Conservation (phyloP, 2,888 invertebrate species). For the Drosophila meridiana region DNA sequence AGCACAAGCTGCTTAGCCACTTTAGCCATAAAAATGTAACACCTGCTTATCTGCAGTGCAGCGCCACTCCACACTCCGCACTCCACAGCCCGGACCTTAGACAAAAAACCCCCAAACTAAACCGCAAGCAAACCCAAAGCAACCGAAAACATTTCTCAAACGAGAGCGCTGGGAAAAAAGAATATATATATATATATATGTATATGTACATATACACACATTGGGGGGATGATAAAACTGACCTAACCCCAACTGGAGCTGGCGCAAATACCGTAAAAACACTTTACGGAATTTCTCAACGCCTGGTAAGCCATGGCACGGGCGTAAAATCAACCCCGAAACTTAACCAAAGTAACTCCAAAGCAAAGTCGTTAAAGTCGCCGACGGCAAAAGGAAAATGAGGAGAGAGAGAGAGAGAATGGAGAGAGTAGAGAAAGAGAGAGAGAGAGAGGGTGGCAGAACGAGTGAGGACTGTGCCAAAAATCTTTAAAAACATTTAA, state of each 20-base stretch:
- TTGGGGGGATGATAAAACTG: constrained; percentile 52
- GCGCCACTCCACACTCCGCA: constrained; percentile 12
- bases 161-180: constrained; percentile 20
- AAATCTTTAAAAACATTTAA: constrained; percentile 79
- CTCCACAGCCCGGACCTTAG: constrained; percentile 5
- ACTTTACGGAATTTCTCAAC: constrained; percentile 82
- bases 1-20: constrained; percentile 72
- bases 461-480: constrained; percentile 9
- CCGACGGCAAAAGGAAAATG: constrained; percentile 64
- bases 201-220: neutral
- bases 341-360: constrained; percentile 47
- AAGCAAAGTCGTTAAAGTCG: constrained; percentile 67
- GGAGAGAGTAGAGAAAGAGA: neutral
- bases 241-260: constrained; percentile 63
- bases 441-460: neutral
- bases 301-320: constrained; percentile 75
- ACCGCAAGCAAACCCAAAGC: constrained; percentile 70
- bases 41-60: constrained; percentile 73
- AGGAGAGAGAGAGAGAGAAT: neutral
- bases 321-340: constrained; percentile 78
- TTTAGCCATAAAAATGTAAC: constrained; percentile 75
- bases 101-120: constrained; percentile 29
- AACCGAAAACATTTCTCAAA: constrained; percentile 77
- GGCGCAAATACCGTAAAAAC: constrained; percentile 79
- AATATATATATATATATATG: constrained; percentile 4